Percentiles rank a stretch among this genome's conserved stretches.
These are phyloP conservation scores for Ceratoteleas bidentatus DNA, from an alignment of 1,140 invertebrate species.

Conservation along the genomic window DNA sequence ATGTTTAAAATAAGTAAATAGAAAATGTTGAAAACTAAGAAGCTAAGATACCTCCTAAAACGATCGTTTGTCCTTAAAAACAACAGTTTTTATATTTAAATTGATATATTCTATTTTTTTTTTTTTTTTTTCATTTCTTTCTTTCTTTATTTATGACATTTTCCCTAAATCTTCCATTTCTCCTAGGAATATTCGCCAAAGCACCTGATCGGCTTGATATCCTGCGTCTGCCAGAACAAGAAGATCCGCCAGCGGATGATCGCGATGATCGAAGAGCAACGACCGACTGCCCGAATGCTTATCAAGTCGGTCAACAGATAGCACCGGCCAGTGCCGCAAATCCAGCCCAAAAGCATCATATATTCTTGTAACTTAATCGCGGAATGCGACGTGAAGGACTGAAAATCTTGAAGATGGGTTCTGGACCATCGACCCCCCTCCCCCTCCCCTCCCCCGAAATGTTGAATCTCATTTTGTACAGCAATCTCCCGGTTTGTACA, in stretches of 20 bases:
- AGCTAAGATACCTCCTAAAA: too few relatives aligned
- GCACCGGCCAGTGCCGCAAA: constrained; percentile 24
- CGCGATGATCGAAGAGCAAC: constrained; percentile 86
- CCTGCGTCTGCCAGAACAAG: constrained; percentile 93
- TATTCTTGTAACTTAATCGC: constrained; percentile 54
- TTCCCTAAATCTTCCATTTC: too few relatives aligned
- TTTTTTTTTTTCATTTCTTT: too few relatives aligned
- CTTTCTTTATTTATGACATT: too few relatives aligned
- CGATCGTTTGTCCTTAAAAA: too few relatives aligned
- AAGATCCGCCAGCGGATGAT: constrained; percentile 90
- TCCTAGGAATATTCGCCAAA: constrained; percentile 92
- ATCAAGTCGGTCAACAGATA: constrained; percentile 60
- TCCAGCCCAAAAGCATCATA: constrained; percentile 27
- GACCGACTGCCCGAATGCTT: constrained; percentile 42
- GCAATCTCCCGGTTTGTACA: constrained; percentile 5
- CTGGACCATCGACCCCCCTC: constrained; percentile 26
- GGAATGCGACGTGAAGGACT: constrained; percentile 36
- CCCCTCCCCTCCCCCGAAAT: neutral
- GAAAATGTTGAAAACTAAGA: too few relatives aligned
- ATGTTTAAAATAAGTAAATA: too few relatives aligned
- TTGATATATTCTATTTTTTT: too few relatives aligned
- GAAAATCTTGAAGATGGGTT: constrained; percentile 54
- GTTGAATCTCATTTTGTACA: constrained; percentile 49
- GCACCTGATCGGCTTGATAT: constrained; percentile 92
- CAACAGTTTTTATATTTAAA: too few relatives aligned